Conservation (phyloP, 2,888 invertebrate genomes). For the Apocheima hispidaria region DNA sequence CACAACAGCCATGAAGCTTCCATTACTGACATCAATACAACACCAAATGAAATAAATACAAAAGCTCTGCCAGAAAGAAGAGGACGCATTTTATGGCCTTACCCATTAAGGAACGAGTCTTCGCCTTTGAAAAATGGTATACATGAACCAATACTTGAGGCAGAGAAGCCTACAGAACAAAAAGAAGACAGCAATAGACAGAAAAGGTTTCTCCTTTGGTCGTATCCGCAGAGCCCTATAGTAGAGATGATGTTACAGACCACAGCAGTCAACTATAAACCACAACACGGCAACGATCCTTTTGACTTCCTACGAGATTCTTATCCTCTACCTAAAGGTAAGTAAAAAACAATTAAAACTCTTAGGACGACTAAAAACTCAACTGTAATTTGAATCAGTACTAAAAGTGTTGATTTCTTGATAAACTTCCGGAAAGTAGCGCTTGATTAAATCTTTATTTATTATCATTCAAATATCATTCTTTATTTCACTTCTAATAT, state of each 20-base stretch:
- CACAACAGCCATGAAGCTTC: neutral
- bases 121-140: slow-evolving; percentile 21
- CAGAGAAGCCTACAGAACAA: slow-evolving; percentile 36
- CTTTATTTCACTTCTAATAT: too few species aligned
- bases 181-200: slow-evolving; percentile 43
- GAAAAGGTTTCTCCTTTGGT: slow-evolving; percentile 62
- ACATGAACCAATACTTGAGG: slow-evolving; percentile 26
- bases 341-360: slow-evolving; percentile 40
- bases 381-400: too few species aligned
- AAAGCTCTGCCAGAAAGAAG: slow-evolving; percentile 45
- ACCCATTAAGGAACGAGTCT: slow-evolving; percentile 56
- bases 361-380: too few species aligned
- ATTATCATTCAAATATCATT: neutral
- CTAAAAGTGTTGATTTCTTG: too few species aligned
- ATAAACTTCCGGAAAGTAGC: too few species aligned
- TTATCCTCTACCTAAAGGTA: slow-evolving; percentile 79
- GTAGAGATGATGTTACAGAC: slow-evolving; percentile 76
- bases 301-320: slow-evolving; percentile 76
- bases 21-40: neutral
- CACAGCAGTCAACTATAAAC: slow-evolving; percentile 61
- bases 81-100: slow-evolving; percentile 68
- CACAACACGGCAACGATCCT: slow-evolving; percentile 66
- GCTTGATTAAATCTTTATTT: too few species aligned
- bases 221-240: slow-evolving; percentile 71
- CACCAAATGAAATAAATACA: too few species aligned